A percentile compares a stretch with the other conserved stretches of the same genome.
Evolutionary conservation across 2,113 vertebrate species (phyloP).

Genomic region (Sprattus sprattus): DNA sequence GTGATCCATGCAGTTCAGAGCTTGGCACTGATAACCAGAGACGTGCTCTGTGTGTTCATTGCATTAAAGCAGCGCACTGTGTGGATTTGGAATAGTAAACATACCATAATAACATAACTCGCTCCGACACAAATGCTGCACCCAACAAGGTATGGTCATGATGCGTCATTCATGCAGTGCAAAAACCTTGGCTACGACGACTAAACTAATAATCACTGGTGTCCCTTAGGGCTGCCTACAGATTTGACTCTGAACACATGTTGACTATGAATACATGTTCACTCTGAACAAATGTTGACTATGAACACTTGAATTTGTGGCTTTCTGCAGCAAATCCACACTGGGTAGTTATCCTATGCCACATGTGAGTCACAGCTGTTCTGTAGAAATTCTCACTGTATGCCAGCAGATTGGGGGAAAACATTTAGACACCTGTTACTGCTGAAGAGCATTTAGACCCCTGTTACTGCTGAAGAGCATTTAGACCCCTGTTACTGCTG

Average conservation of each 20-base stretch:
- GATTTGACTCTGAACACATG: neutral
- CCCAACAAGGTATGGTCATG: too few species aligned
- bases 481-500: too few species aligned
- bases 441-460: too few species aligned
- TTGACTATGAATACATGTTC: neutral
- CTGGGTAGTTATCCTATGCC: neutral
- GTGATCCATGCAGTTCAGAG: neutral
- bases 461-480: too few species aligned
- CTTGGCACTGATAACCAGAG: neutral
- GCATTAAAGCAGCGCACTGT: too few species aligned
- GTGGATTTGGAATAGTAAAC: too few species aligned
- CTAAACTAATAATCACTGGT: too few species aligned
- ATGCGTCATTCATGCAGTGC: too few species aligned
- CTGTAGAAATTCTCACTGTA: neutral
- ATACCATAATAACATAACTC: too few species aligned
- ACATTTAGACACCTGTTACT: neutral
- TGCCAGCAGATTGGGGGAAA: neutral
- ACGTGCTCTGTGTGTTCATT: neutral
- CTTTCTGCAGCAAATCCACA: neutral
- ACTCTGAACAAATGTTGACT: neutral
- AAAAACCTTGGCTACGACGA: too few species aligned
- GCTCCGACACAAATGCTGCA: too few species aligned
- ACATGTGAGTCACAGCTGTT: slow-evolving; percentile 3
- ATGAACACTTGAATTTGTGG: neutral
- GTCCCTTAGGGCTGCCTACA: neutral